These are phyloP conservation scores for Eriocheir sinensis DNA, from an alignment of 1,140 invertebrate genomes.

Conservation along the genomic window DNA sequence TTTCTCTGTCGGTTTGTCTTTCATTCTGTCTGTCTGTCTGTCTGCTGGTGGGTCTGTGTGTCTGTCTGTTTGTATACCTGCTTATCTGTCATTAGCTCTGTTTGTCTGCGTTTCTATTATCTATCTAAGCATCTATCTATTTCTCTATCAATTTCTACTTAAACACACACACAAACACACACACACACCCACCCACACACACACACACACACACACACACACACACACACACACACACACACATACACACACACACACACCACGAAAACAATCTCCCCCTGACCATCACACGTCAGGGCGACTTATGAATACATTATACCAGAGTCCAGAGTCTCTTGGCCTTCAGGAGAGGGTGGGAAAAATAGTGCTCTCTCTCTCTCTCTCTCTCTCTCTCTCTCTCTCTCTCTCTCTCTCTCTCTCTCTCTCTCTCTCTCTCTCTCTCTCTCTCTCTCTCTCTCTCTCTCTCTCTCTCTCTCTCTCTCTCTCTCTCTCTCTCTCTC, in stretches of 20 bases:
- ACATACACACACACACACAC: constrained; percentile 7
- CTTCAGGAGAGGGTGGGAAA: not conserved
- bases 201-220: too few relatives aligned
- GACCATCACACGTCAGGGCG: constrained; percentile 15
- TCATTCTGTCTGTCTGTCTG: too few relatives aligned
- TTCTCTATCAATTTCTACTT: too few relatives aligned
- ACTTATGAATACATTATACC: constrained; percentile 28
- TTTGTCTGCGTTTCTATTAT: too few relatives aligned
- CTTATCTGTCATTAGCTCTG: too few relatives aligned
- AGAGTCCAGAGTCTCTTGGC: not conserved
- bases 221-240: too few relatives aligned
- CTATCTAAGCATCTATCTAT: too few relatives aligned
- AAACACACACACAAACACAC: too few relatives aligned
- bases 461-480: constrained; percentile 26
- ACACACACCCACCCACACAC: too few relatives aligned
- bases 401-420: constrained; percentile 36
- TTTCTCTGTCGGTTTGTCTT: too few relatives aligned
- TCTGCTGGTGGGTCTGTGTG: too few relatives aligned
- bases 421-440: constrained; percentile 26
- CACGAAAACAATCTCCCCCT: not conserved
- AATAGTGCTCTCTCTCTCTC: constrained; percentile 32
- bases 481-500: constrained; percentile 23
- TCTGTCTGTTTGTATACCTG: too few relatives aligned
- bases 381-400: constrained; percentile 38
- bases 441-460: constrained; percentile 22